phyloP scores from a whole-genome alignment of 1,140 invertebrate genomes.

The Drosophila melanica region DNA sequence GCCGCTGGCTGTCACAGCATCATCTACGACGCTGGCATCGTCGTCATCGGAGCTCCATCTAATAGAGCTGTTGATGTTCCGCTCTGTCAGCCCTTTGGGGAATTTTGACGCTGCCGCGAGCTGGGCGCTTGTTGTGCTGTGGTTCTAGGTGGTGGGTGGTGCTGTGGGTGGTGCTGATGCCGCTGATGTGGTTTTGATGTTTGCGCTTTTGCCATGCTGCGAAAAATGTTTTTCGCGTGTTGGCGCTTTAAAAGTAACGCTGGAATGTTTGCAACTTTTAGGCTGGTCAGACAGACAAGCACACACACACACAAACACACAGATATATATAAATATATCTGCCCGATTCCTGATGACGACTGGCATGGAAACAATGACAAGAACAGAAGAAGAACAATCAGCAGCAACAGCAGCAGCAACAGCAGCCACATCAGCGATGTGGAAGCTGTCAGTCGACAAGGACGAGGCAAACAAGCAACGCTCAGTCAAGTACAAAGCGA shows the following conservation, averaged over 20 bases:
- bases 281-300: conserved; percentile 26
- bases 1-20: conserved; percentile 26
- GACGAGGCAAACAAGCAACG: conserved; percentile 70
- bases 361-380: conserved; percentile 56
- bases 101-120: conserved; percentile 61
- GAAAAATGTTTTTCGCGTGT: conserved; percentile 8
- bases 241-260: conserved; percentile 28
- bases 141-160: conserved; percentile 10
- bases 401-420: conserved; percentile 18
- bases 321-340: conserved; percentile 23
- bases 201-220: conserved; percentile 59
- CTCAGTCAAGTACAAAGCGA: conserved; percentile 60
- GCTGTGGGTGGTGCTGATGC: conserved; percentile 25
- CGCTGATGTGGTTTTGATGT: conserved; percentile 78
- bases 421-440: conserved; percentile 37
- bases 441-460: conserved; percentile 69
- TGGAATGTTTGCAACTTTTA: conserved; percentile 47
- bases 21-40: conserved; percentile 12
- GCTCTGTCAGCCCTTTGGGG: conserved; percentile 71
- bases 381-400: conserved; percentile 2
- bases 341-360: conserved; percentile 69
- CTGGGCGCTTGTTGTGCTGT: conserved; percentile 30
- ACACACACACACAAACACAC: conserved; percentile 25
- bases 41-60: conserved; percentile 57
- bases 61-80: conserved; percentile 77